Conservation (phyloP, 2,113 vertebrate genomes). For the Reinhardtius hippoglossoides region DNA sequence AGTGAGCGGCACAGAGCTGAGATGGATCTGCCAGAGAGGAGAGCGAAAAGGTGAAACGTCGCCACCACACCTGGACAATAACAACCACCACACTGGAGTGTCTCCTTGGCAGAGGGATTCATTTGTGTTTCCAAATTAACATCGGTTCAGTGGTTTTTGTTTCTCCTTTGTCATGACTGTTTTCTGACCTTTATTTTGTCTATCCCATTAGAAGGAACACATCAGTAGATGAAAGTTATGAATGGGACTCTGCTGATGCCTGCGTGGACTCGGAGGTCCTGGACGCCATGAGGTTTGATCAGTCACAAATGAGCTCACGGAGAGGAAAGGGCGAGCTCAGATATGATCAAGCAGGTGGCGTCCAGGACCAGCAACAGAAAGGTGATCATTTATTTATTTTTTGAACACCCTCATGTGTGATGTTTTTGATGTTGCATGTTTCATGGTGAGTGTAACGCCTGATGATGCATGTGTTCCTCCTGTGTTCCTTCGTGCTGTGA, state of each 20-base stretch:
- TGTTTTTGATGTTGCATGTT: conserved; percentile 39
- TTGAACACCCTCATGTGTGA: no score
- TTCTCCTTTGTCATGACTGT: conserved; percentile 23
- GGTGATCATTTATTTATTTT: conserved; percentile 62
- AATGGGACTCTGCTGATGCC: conserved; percentile 83
- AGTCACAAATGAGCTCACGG: conserved; percentile 44
- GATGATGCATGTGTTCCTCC: conserved; percentile 58
- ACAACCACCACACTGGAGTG: conserved; percentile 44
- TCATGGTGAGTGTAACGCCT: conserved; percentile 37
- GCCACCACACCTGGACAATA: conserved; percentile 42
- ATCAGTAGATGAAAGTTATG: conserved; percentile 87
- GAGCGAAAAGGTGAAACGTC: conserved; percentile 82
- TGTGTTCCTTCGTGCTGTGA: conserved; percentile 58
- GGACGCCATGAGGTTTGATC: conserved; percentile 76
- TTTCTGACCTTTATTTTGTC: conserved; percentile 62
- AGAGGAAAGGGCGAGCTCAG: conserved; percentile 45
- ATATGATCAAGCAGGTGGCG: conserved; percentile 67
- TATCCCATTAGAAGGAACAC: conserved; percentile 83
- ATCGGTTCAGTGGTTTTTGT: conserved; percentile 1
- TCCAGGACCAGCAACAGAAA: conserved; percentile 76
- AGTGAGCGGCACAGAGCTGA: conserved; percentile 71
- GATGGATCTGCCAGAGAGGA: conserved; percentile 67
- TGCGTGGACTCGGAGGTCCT: conserved; percentile 77
- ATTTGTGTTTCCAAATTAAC: conserved; percentile 43
- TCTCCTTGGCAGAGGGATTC: conserved; percentile 44